Conservation (phyloP, 2,797 vertebrate genomes). For the Pygocentrus nattereri region DNA sequence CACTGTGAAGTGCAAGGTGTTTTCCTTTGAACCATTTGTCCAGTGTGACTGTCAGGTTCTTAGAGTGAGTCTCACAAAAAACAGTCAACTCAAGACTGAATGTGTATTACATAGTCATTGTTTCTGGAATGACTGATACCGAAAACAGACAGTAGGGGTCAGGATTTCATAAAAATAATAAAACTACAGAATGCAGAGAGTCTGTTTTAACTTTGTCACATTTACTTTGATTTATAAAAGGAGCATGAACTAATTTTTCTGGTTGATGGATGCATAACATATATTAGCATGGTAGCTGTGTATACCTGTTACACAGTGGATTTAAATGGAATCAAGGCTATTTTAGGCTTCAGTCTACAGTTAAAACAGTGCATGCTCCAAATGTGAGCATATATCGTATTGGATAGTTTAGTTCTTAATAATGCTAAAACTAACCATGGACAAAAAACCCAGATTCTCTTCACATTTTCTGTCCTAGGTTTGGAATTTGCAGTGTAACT, state of each 20-base stretch:
- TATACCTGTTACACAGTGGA: not conserved
- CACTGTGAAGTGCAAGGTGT: no score
- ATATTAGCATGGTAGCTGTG: constrained; percentile 4
- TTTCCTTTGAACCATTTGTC: not conserved
- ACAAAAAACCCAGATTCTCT: not conserved
- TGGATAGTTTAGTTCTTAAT: not conserved
- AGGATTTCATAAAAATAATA: constrained; percentile 75
- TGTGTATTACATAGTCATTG: not conserved
- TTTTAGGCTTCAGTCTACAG: not conserved
- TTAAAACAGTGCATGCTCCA: no score
- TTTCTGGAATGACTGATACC: constrained; percentile 15
- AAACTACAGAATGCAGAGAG: constrained; percentile 19
- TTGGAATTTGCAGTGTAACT: constrained; percentile 60
- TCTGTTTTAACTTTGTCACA: no score
- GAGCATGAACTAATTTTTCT: no score
- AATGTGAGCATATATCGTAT: not conserved
- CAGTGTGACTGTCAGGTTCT: not conserved
- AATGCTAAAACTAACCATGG: not conserved
- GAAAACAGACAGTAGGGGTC: constrained; percentile 77
- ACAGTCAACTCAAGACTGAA: no score
- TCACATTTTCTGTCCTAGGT: constrained; percentile 19
- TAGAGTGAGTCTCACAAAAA: no score
- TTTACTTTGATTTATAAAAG: no score
- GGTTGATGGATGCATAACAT: no score
- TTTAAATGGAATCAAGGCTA: not conserved